Conservation (phyloP, 1,140 invertebrate genomes). For the Acromyrmex charruanus region DNA sequence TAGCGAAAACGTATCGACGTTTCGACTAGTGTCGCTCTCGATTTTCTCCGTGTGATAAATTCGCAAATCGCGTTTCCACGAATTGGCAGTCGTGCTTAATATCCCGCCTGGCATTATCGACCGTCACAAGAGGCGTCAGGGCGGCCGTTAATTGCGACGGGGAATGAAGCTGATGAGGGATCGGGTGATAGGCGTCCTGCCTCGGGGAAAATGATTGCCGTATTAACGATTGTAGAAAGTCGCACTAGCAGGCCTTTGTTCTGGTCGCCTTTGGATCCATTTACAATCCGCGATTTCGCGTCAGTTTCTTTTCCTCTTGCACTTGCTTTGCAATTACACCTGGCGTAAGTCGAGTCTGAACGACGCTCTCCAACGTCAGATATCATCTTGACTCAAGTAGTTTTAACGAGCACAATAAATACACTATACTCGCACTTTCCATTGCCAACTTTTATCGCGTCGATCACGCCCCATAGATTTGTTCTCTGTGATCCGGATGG, state of each 20-base stretch:
- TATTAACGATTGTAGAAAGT: conserved; percentile 60
- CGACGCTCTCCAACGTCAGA: background rate
- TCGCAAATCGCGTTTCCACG: conserved; percentile 22
- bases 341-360: conserved; percentile 10
- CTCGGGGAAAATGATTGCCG: conserved; percentile 23
- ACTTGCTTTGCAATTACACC: conserved; percentile 37
- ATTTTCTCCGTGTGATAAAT: conserved; percentile 19
- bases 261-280: conserved; percentile 34
- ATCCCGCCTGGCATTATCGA: conserved; percentile 36
- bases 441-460: conserved; percentile 23
- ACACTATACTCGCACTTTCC: conserved; percentile 4
- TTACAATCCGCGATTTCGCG: conserved; percentile 43
- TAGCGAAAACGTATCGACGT: background rate
- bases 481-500: background rate
- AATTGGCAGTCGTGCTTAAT: conserved; percentile 29
- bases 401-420: conserved; percentile 25
- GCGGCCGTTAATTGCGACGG: conserved; percentile 23
- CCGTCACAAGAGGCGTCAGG: conserved; percentile 22
- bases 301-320: conserved; percentile 10
- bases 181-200: conserved; percentile 3
- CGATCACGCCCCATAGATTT: background rate
- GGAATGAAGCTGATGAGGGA: conserved; percentile 40
- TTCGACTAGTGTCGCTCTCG: background rate
- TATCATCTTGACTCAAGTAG: conserved; percentile 3
- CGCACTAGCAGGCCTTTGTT: conserved; percentile 32